Evolutionary conservation across 35 echinoderm and acorn worm genomes (phyloP).

Genomic region (Ptychodera flava): DNA sequence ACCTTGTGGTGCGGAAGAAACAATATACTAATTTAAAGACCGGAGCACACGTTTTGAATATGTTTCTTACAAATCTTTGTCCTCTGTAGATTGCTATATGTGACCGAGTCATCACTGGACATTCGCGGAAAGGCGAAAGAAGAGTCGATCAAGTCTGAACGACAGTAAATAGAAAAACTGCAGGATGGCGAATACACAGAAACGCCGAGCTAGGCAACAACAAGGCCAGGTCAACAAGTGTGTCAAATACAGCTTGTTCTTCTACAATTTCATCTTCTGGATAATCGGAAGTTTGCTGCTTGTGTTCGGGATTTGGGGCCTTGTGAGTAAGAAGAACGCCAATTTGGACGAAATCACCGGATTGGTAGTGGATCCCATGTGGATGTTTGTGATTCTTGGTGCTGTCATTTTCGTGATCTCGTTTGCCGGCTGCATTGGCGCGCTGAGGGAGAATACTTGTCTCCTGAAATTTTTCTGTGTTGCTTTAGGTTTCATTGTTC

Average conservation of each 20-base stretch:
- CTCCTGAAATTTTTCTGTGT: conserved; percentile 73
- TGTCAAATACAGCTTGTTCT: conserved; percentile 81
- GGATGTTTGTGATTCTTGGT: conserved; percentile 78
- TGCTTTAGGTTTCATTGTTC: conserved; percentile 71
- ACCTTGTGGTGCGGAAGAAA: too few species aligned
- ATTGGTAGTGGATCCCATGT: conserved; percentile 82
- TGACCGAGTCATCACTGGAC: too few species aligned
- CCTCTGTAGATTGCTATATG: too few species aligned
- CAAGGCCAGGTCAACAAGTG: conserved; percentile 57
- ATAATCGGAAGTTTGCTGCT: conserved; percentile 61
- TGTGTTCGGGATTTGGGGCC: conserved; percentile 84
- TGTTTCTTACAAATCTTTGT: too few species aligned
- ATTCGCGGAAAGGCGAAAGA: too few species aligned
- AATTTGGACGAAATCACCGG: conserved; percentile 72
- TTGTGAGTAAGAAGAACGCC: conserved; percentile 57
- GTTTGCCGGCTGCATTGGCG: conserved; percentile 62
- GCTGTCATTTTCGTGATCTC: conserved; percentile 53
- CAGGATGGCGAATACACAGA: background rate
- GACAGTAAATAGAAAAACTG: too few species aligned
- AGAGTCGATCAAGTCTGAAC: too few species aligned
- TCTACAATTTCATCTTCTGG: conserved; percentile 90
- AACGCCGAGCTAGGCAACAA: background rate
- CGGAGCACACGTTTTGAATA: too few species aligned
- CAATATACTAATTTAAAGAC: too few species aligned
- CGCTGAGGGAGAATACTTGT: conserved; percentile 72